A percentile compares a stretch with the other conserved stretches of the same genome.
phyloP scores from a whole-genome alignment of 2,113 vertebrate genomes.

The Vulpes lagopus region DNA sequence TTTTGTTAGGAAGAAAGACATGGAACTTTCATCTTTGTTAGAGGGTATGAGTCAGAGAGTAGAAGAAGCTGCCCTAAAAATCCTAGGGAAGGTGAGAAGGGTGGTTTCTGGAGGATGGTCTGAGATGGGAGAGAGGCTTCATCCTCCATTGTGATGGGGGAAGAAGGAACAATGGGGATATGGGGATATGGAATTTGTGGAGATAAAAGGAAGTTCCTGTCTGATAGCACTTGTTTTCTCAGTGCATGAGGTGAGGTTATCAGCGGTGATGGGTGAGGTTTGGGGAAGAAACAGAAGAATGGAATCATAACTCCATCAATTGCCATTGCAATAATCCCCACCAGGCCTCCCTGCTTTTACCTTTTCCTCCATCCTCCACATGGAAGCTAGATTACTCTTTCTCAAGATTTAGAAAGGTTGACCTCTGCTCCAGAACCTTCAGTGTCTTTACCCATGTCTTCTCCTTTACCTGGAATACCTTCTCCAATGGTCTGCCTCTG shows the following conservation, averaged over 20 bases:
- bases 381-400: background rate
- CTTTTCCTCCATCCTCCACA: background rate
- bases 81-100: background rate
- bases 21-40: background rate
- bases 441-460: background rate
- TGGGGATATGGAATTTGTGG: background rate
- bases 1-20: background rate
- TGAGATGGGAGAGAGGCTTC: background rate
- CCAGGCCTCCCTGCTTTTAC: background rate
- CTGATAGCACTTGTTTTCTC: background rate
- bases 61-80: background rate
- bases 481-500: background rate
- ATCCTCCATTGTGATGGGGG: background rate
- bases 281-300: background rate
- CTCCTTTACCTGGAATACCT: background rate
- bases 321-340: background rate
- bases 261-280: background rate
- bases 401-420: background rate
- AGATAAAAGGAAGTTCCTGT: constrained; percentile 21
- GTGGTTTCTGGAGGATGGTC: background rate
- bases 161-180: background rate
- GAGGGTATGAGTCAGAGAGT: constrained; percentile 19
- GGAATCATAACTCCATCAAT: background rate
- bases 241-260: background rate
- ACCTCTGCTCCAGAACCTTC: background rate